Percentiles rank a stretch among this genome's conserved stretches.
Evolutionary conservation across 2,888 invertebrate species (phyloP).

Genomic region (Drosophila fulvimacula): DNA sequence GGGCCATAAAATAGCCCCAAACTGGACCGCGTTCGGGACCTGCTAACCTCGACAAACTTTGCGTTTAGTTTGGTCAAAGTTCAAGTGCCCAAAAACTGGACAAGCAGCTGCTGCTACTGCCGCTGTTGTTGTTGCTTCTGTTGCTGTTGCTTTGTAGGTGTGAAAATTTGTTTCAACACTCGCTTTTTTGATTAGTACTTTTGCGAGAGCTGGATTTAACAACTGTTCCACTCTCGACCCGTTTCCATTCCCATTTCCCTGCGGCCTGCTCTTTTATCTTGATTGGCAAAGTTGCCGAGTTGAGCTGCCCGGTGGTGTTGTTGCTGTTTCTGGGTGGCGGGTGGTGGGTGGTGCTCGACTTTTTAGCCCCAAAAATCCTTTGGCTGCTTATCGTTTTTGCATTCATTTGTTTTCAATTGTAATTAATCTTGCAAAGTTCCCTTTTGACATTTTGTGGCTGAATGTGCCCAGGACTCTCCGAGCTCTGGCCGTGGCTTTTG

Average conservation of each 20-base stretch:
- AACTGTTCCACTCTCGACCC: conserved; percentile 14
- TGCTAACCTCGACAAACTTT: conserved; percentile 57
- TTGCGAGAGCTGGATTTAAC: conserved; percentile 1
- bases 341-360: conserved; percentile 17
- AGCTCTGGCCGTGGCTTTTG: conserved; percentile 41
- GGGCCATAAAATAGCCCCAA: conserved; percentile 62
- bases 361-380: conserved; percentile 61
- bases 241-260: conserved; percentile 33
- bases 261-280: conserved; percentile 65
- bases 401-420: conserved; percentile 82
- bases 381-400: conserved; percentile 82
- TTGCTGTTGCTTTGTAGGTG: conserved; percentile 60
- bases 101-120: conserved; percentile 46
- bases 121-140: conserved; percentile 23
- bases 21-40: conserved; percentile 36
- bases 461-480: conserved; percentile 22
- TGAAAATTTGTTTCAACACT: conserved; percentile 75
- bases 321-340: conserved; percentile 1
- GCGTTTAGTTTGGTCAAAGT: conserved; percentile 61
- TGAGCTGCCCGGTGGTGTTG: conserved; percentile 27
- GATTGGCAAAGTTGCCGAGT: conserved; percentile 74
- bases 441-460: conserved; percentile 78
- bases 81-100: conserved; percentile 54
- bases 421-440: conserved; percentile 80
- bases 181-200: conserved; percentile 54